Evolutionary conservation across 2,797 vertebrate species (phyloP).

Genomic region (Pangasius mekongensis): DNA sequence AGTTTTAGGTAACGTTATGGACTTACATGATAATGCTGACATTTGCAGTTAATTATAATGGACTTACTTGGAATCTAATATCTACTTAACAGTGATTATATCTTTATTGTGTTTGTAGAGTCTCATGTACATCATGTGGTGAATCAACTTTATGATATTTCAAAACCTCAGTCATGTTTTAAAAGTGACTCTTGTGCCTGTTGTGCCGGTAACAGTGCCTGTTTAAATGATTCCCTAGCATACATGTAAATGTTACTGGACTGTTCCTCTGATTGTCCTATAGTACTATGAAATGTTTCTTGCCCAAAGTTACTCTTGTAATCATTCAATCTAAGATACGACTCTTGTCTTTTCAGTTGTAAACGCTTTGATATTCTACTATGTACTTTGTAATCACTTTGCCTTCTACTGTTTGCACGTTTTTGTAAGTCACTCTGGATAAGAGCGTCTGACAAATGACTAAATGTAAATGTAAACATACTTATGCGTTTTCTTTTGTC

Average conservation of each 20-base stretch:
- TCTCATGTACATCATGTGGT: neutral
- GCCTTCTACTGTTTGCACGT: neutral
- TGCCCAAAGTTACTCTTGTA: neutral
- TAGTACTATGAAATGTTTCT: neutral
- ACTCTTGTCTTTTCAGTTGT: neutral
- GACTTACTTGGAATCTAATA: neutral
- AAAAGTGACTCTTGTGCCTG: neutral
- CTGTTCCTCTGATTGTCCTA: neutral
- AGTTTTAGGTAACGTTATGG: neutral
- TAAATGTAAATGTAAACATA: slow-evolving; percentile 29
- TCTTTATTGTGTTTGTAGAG: neutral
- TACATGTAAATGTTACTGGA: neutral
- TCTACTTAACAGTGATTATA: neutral
- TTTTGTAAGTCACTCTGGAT: slow-evolving; percentile 21
- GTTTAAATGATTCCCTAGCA: neutral
- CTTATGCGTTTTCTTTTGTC: slow-evolving; percentile 21
- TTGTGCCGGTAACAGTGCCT: neutral
- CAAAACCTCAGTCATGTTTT: neutral
- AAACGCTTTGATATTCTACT: slow-evolving; percentile 16
- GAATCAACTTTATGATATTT: neutral
- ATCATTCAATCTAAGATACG: neutral
- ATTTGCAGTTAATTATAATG: neutral
- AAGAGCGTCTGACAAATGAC: slow-evolving; percentile 17
- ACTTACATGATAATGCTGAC: neutral
- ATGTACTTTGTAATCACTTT: slow-evolving; percentile 16